Base-by-base conservation (phyloP, 1,140 invertebrate species). In the Meloidogyne hapla region DNA sequence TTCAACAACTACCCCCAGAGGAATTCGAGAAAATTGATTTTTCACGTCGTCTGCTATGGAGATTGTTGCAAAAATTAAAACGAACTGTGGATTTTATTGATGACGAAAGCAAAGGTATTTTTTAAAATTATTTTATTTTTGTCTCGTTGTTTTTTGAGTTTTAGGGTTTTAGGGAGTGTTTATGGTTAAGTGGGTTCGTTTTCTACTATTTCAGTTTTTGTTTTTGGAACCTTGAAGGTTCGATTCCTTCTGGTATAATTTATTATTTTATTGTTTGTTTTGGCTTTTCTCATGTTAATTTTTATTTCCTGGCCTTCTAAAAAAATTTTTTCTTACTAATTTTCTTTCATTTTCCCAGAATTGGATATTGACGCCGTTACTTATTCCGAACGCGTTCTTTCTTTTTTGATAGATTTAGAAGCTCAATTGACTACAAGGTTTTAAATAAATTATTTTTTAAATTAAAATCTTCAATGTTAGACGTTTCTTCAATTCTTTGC, bases 301-400 rank as follows among this genome's bases (percentile, higher is more conserved):
- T n/a, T n/a, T n/a, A n/a, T n/a, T n/a, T n/a, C n/a, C n/a, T n/a
- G n/a, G n/a, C n/a, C n/a, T n/a, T n/a, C n/a, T n/a, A n/a, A n/a
- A n/a, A n/a, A n/a, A n/a, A 33, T 33, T 64, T 77, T 10, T 9
- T 13, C 79, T 38, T 28, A 33, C 75, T 1, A 69, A 56, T 81
- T 40, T 68, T 70, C 4, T 56, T 56, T 64, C 81, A 40, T 62
- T 56, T 68, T 45, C 42, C 68, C 26, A 81, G 84, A 77, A 23
- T 40, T 92, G n/a, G 87, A 89, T 74, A 74, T 88, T 1, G 90
- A 91, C 42, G 90, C 91, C 87, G 88, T 93, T 40, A 90, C 91
- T 76, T 98, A 96, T 88, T 96, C 94, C 88, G 96, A 99, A 89
- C 91, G 95, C 75, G 98, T 98, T 89, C 87, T 99, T 42, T 95